Evolutionary conservation across 2,797 vertebrate species (phyloP).

Genomic region (Benthosema pterotum): DNA sequence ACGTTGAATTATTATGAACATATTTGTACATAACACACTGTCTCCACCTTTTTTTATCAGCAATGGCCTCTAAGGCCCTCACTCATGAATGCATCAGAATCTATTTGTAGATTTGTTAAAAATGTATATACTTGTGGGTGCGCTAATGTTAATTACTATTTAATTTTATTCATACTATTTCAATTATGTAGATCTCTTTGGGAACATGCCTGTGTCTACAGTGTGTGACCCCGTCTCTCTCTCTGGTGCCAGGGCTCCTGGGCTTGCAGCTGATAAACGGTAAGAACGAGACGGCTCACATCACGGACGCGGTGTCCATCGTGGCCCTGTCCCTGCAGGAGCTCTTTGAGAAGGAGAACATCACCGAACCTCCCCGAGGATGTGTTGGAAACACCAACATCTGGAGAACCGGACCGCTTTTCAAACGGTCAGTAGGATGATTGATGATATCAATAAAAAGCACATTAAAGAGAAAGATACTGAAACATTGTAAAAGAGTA

Average conservation of each 20-base stretch:
- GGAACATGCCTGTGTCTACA: neutral
- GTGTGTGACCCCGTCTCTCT: neutral
- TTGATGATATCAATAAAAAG: neutral
- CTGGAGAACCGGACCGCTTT: conserved; percentile 91
- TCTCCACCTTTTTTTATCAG: too few relatives aligned
- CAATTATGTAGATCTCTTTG: conserved; percentile 13
- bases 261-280: conserved; percentile 90
- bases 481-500: too few relatives aligned
- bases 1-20: too few relatives aligned
- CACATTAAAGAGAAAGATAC: neutral
- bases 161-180: neutral
- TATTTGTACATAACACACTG: too few relatives aligned
- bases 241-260: conserved; percentile 81
- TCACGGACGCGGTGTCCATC: conserved; percentile 86
- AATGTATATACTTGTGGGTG: too few relatives aligned
- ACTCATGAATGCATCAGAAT: too few relatives aligned
- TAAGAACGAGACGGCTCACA: conserved; percentile 91
- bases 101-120: too few relatives aligned
- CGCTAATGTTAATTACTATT: too few relatives aligned
- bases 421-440: conserved; percentile 82
- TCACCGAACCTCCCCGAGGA: conserved; percentile 88
- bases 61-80: too few relatives aligned
- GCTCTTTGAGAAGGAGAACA: conserved; percentile 91
- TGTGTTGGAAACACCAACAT: conserved; percentile 93
- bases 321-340: conserved; percentile 90